Conservation (phyloP, 2,888 invertebrate species). For the Lutraria lutraria region DNA sequence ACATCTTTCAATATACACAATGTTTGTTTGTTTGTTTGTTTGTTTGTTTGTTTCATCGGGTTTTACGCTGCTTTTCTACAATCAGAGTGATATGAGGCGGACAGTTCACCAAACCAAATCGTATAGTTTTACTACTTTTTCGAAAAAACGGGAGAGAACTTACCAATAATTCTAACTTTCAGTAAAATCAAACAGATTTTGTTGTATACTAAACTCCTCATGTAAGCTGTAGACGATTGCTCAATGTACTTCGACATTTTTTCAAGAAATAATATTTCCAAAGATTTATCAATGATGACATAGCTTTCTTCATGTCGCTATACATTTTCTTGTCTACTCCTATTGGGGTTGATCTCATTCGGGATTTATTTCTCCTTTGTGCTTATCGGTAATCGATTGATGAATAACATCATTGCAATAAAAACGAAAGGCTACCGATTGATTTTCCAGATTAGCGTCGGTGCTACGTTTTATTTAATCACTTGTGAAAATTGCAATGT, state of each 20-base stretch:
- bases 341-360: constrained; percentile 25
- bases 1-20: too few relatives aligned
- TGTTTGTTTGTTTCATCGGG: too few relatives aligned
- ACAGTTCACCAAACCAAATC: too few relatives aligned
- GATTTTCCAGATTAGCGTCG: constrained; percentile 30
- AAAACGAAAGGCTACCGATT: constrained; percentile 34
- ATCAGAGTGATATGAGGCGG: too few relatives aligned
- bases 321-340: constrained; percentile 15
- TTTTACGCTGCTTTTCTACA: too few relatives aligned
- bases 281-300: constrained; percentile 1
- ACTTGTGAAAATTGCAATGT: constrained; percentile 19
- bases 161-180: too few relatives aligned
- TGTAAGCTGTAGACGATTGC: too few relatives aligned
- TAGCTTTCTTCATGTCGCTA: neutral
- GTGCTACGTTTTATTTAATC: constrained; percentile 24
- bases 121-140: too few relatives aligned
- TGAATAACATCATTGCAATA: constrained; percentile 34
- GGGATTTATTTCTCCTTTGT: constrained; percentile 29
- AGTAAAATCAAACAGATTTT: too few relatives aligned
- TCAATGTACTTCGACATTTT: neutral
- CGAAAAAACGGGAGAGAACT: too few relatives aligned
- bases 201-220: too few relatives aligned
- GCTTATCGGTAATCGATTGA: constrained; percentile 40
- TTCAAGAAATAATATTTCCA: neutral
- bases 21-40: too few relatives aligned